Evolutionary conservation across 2,888 invertebrate genomes (phyloP), one percentile per base, ranked within the genome.

Genomic region (Thereva unica): DNA sequence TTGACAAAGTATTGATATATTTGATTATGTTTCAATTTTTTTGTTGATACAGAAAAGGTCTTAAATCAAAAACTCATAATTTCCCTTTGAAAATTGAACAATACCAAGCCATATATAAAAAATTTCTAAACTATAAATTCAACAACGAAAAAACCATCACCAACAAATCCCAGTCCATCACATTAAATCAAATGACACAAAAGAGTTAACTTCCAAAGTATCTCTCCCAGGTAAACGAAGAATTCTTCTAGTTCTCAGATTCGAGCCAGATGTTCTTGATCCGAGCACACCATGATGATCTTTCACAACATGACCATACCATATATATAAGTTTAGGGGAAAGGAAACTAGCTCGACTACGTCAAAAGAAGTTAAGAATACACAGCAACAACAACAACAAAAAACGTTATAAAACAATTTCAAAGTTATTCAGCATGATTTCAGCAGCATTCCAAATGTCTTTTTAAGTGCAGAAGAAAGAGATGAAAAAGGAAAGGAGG

Each of bases 371-470:
- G 55, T 23, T 38, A 38, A 41, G 55, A 38, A 23, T 23, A 55
- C 55, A 41, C n/a, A n/a, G 38, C 40, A 41, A 38, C 38, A 9
- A 55, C 12, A 7, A 38, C 38, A 41, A 55, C 40, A 55, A 23
- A 41, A n/a, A 38, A 55, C 6, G 45, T 10, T 47, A 57, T 47
- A 59, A 47, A 59, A 45, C 45, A 59, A 59, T 37, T 59, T 47
- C 37, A 38, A 59, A 59, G 57, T 37, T 47, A 59, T 59, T 59
- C 57, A 59, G 57, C 41, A 37, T 47, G 57, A 59, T 44, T 59
- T 59, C 47, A 59, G 47, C 57, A 38, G 45, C 45, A 47, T 59
- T 59, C 50, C 50, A 37, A 35, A 45, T 47, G 38, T 37, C 52
- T n/a, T 10, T 23, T 23, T 12, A 10, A 40, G 10, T 59, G 57